phyloP scores from a whole-genome alignment of 2,797 vertebrate species.

The Chromis chromis region DNA sequence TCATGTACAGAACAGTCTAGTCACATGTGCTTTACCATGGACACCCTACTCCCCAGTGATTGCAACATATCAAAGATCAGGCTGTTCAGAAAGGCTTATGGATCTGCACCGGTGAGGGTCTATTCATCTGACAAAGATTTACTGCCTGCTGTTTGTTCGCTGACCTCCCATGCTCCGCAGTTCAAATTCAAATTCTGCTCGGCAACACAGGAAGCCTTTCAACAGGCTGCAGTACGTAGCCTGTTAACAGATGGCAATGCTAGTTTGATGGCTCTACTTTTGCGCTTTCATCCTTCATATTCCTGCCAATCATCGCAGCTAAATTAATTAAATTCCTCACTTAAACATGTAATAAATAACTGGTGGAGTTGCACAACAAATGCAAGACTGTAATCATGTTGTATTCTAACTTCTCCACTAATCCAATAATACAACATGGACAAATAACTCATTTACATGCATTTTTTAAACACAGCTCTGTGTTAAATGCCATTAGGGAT shows the following conservation, averaged over 20 bases:
- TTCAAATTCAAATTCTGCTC: neutral
- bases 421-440: neutral
- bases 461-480: too few species aligned
- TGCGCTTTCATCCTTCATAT: neutral
- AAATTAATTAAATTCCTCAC: neutral
- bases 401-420: neutral
- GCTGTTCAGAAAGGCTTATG: neutral
- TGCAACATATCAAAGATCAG: constrained; percentile 32
- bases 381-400: neutral
- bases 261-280: neutral
- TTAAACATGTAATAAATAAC: neutral
- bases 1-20: constrained; percentile 23
- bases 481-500: too few species aligned
- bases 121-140: constrained; percentile 23
- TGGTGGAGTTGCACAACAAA: neutral
- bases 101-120: constrained; percentile 4
- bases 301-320: neutral
- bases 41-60: constrained; percentile 25
- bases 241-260: neutral
- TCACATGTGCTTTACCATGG: constrained; percentile 12
- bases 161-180: neutral
- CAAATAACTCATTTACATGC: neutral
- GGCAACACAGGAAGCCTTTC: neutral
- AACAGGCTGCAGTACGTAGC: neutral
- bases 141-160: neutral